Evolutionary conservation across 2,888 invertebrate genomes (phyloP).

Genomic region (Chaitophorus viminalis): DNA sequence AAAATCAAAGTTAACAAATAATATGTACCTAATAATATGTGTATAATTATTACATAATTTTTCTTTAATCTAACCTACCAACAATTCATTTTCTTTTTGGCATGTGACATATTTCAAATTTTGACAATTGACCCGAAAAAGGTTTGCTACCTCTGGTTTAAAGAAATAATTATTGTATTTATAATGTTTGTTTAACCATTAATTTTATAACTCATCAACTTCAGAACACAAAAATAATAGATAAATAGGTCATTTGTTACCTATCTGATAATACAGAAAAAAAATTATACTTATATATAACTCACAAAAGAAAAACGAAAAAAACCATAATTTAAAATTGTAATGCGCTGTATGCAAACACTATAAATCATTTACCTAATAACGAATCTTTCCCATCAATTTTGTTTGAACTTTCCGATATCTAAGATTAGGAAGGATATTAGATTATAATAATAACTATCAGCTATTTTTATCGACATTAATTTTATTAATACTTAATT

Average conservation of each 20-base stretch:
- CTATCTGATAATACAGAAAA: neutral
- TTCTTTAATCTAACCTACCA: too few species aligned
- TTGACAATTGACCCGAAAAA: too few species aligned
- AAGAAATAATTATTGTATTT: too few species aligned
- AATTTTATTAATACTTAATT: neutral
- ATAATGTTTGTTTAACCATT: neutral
- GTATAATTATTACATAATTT: too few species aligned
- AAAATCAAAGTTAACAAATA: too few species aligned
- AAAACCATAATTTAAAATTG: neutral
- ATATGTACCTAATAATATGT: too few species aligned
- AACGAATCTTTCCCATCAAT: conserved; percentile 58
- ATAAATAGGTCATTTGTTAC: neutral
- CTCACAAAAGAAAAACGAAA: neutral
- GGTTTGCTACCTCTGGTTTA: too few species aligned
- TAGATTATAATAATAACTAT: neutral
- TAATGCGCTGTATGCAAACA: conserved; percentile 15
- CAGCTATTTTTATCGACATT: neutral
- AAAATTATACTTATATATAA: neutral
- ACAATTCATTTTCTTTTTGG: too few species aligned
- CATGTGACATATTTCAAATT: too few species aligned
- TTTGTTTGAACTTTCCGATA: conserved; percentile 51
- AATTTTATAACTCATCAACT: conserved; percentile 16
- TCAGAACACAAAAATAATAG: conserved; percentile 12
- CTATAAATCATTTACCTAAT: conserved; percentile 43
- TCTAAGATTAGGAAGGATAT: conserved; percentile 41